phyloP scores from a whole-genome alignment of 2,888 invertebrate species.

The Leptothorax acervorum region DNA sequence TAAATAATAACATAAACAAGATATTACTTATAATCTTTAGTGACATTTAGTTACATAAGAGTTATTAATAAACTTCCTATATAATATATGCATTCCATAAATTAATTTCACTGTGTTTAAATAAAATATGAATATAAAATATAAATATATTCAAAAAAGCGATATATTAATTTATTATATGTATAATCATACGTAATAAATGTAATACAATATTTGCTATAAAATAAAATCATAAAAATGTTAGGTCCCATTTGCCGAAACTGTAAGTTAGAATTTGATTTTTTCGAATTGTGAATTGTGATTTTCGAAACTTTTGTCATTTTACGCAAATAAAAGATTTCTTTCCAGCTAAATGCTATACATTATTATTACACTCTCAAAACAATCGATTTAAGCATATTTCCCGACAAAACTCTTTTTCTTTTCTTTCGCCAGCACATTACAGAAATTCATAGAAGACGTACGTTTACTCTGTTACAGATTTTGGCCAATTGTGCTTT shows the following conservation, averaged over 20 bases:
- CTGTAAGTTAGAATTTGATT: background rate
- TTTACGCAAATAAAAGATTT: background rate
- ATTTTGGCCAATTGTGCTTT: slow-evolving; percentile 4
- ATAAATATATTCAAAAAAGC: background rate
- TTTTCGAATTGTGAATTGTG: background rate
- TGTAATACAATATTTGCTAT: background rate
- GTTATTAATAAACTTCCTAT: background rate
- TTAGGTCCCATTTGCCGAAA: background rate
- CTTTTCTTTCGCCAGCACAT: background rate
- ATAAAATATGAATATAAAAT: background rate
- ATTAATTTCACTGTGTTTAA: background rate
- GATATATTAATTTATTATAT: slow-evolving; percentile 2
- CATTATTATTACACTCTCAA: background rate
- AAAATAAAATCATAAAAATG: background rate
- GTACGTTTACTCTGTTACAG: slow-evolving; percentile 31
- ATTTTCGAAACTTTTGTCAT: background rate
- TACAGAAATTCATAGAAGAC: background rate
- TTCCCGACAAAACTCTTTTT: background rate
- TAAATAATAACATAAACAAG: background rate
- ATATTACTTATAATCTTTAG: background rate
- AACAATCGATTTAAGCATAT: background rate
- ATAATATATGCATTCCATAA: background rate
- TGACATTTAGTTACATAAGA: background rate
- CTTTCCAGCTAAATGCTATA: background rate
- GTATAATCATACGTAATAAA: background rate